These are phyloP conservation scores for Palythoa grandis DNA, from an alignment of 92 coral and sea anemone genomes.

Conservation along the genomic window DNA sequence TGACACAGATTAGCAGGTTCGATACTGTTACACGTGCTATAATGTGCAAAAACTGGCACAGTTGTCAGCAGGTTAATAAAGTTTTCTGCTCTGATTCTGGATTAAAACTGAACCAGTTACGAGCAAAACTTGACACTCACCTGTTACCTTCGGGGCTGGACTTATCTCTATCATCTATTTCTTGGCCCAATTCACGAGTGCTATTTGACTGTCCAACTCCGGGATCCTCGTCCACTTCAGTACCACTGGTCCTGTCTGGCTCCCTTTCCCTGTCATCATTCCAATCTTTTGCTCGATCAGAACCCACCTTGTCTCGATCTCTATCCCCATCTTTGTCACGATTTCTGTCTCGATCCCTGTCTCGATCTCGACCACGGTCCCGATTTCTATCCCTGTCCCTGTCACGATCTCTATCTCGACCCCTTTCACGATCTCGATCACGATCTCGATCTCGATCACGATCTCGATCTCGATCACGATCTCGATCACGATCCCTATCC, in stretches of 20 bases:
- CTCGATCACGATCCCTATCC: conserved; percentile 55
- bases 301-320: conserved; percentile 66
- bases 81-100: not conserved
- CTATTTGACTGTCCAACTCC: conserved; percentile 55
- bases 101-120: not conserved
- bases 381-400: conserved; percentile 59
- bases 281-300: conserved; percentile 30
- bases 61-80: not conserved
- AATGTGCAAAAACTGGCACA: not conserved
- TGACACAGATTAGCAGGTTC: not conserved
- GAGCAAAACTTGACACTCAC: conserved; percentile 57
- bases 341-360: conserved; percentile 52
- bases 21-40: not conserved
- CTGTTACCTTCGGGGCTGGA: conserved; percentile 84
- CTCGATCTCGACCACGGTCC: conserved; percentile 52
- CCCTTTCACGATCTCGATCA: conserved; percentile 47
- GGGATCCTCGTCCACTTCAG: conserved; percentile 46
- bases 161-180: conserved; percentile 81
- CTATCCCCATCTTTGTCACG: conserved; percentile 62
- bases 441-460: conserved; percentile 65
- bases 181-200: conserved; percentile 51
- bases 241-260: conserved; percentile 38
- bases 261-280: conserved; percentile 54
- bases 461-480: conserved; percentile 56
- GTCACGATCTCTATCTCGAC: conserved; percentile 32